These are phyloP conservation scores for Zelleria hepariella DNA, from an alignment of 2,888 invertebrate genomes.

Conservation along the genomic window DNA sequence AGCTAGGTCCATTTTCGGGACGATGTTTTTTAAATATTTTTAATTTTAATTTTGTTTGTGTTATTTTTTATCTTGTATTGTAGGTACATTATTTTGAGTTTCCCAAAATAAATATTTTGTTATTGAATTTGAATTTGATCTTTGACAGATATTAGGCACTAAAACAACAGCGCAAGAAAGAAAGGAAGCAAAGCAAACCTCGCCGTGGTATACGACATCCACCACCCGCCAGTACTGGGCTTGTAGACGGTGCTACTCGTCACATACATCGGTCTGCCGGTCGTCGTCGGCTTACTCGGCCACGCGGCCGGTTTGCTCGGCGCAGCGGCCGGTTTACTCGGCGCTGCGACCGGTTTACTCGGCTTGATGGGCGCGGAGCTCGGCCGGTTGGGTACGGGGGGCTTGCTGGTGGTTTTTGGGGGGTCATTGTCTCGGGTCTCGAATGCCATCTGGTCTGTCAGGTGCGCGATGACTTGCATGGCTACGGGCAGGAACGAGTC, in stretches of 20 bases:
- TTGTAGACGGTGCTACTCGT: slow-evolving; percentile 4
- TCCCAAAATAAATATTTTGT: too few species aligned
- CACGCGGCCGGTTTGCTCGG: slow-evolving; percentile 18
- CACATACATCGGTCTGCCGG: slow-evolving; percentile 15
- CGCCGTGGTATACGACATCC: slow-evolving; percentile 30
- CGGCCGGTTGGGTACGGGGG: slow-evolving; percentile 30
- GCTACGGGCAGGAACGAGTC: slow-evolving; percentile 77
- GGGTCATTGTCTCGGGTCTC: slow-evolving; percentile 48
- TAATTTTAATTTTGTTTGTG: too few species aligned
- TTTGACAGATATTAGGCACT: neutral
- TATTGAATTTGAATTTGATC: too few species aligned
- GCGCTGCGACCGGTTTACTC: slow-evolving; percentile 13
- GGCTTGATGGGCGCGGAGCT: neutral
- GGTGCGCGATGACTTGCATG: slow-evolving; percentile 76
- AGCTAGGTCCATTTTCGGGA: too few species aligned
- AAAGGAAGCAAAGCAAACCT: slow-evolving; percentile 28
- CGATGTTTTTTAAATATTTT: too few species aligned
- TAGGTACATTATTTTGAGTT: too few species aligned
- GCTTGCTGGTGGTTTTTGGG: slow-evolving; percentile 41
- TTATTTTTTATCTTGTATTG: too few species aligned
- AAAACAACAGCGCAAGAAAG: neutral
- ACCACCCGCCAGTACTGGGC: slow-evolving; percentile 27
- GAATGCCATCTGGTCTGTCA: slow-evolving; percentile 75
- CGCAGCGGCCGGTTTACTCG: slow-evolving; percentile 22
- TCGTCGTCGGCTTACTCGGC: slow-evolving; percentile 15